Evolutionary conservation across 2,113 vertebrate species (phyloP), one percentile per base, ranked within the genome.

Genomic region (Eulemur rufifrons): DNA sequence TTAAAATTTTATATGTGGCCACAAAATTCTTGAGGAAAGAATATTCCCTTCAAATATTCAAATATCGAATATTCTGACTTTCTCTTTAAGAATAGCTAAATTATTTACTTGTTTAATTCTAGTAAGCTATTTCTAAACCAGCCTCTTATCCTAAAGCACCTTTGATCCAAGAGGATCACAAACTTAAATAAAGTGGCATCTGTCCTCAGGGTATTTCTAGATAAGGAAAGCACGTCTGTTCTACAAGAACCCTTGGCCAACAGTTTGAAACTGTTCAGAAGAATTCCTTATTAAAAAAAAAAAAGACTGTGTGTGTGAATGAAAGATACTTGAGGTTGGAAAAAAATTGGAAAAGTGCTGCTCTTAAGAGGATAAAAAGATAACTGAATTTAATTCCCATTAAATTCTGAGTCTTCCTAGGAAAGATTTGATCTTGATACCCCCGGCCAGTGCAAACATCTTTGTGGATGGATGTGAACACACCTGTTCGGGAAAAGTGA

Each of bases 401-500:
- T 56, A 68, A 89, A 90, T 78, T 56, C 20, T 82, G 47, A 42
- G 61, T 27, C 74, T 96, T 93, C 95, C 64, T 73, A 2, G 39
- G 80, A 90, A 81, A 86, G 61, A 20, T 15, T 25, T 23, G 39
- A 18, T 27, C 11, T 39, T 27, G 59, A 74, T 29, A 14, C 27
- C 66, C 69, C 69, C 92, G 34, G 42, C 42, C 50, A 50, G 32
- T 37, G 45, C 42, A n/a, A 34, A 47, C 23, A 23, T 93, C 64
- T 96, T 68, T 84, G 78, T 76, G 83, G 29, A 39, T 78, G 76
- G 45, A 61, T 82, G 29, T 89, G 92, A 94, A 80, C 95, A 97
- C 95, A 97, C 97, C 96, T 97, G 95, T 94, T 95, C 87, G 97
- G 87, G 71, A 96, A 95, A 97, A 97, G 80, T 85, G 87, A 95